A percentile compares a stretch with the other conserved stretches of the same genome.
Evolutionary conservation across 2,113 vertebrate genomes (phyloP).

Genomic region (Orcinus orca): DNA sequence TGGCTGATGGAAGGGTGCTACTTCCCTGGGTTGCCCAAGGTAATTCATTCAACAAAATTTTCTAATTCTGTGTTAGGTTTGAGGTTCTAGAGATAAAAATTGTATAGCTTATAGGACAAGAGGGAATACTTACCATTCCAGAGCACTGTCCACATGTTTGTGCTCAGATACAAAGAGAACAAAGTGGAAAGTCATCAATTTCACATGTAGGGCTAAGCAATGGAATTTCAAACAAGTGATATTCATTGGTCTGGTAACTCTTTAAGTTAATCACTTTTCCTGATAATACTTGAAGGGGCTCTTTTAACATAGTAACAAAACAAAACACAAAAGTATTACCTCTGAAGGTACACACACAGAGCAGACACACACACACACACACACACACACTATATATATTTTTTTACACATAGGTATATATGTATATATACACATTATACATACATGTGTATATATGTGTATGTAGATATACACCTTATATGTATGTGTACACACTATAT

Average conservation of each 20-base stretch:
- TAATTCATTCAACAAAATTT: not conserved
- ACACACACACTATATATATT: not conserved
- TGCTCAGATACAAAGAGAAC: not conserved
- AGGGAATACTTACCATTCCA: not conserved
- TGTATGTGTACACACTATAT: too few relatives aligned
- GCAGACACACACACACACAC: too few relatives aligned
- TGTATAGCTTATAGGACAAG: not conserved
- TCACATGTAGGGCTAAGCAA: not conserved
- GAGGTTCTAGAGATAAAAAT: not conserved
- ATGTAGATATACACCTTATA: not conserved
- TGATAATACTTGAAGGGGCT: not conserved
- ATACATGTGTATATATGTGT: not conserved
- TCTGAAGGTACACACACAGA: not conserved
- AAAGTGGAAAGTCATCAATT: not conserved
- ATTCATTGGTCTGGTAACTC: not conserved
- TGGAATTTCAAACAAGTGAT: not conserved
- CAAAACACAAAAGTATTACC: not conserved
- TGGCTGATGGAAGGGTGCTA: not conserved
- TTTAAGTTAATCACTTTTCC: not conserved
- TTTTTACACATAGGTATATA: too few relatives aligned
- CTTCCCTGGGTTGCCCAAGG: not conserved
- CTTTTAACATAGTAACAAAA: constrained; percentile 11
- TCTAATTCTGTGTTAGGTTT: not conserved
- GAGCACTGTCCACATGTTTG: not conserved
- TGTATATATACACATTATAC: not conserved